Evolutionary conservation across 2,888 invertebrate species (phyloP).

Genomic region (Frankliniella intonsa): DNA sequence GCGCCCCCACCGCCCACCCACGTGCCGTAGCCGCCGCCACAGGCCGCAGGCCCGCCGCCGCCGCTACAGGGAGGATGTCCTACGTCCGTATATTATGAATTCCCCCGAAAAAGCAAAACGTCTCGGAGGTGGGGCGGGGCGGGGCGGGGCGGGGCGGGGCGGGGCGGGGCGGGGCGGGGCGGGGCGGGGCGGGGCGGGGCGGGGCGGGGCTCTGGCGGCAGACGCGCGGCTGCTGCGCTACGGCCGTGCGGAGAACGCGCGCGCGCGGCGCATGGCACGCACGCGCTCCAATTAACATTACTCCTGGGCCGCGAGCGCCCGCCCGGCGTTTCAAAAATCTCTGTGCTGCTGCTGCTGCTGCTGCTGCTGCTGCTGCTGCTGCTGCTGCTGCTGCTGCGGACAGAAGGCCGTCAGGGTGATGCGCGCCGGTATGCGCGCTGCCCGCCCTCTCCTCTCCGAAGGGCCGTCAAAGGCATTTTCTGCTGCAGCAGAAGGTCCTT

Average conservation of each 20-base stretch:
- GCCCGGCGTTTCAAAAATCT: constrained; percentile 7
- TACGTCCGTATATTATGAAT: background rate
- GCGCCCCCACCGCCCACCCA: background rate
- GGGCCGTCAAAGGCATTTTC: background rate
- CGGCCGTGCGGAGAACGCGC: no score
- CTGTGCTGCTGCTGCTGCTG: no score
- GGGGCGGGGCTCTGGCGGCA: background rate
- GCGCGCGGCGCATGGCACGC: background rate
- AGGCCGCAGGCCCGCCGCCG: background rate
- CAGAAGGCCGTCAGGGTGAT: background rate
- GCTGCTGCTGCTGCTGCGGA: background rate
- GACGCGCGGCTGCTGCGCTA: no score
- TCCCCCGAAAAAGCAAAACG: no score
- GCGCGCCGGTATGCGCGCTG: background rate
- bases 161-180: no score
- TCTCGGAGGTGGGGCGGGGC: background rate
- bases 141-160: no score
- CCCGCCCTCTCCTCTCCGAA: background rate
- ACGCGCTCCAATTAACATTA: constrained; percentile 19
- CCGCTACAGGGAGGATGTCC: background rate
- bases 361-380: no score
- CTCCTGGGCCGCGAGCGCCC: background rate
- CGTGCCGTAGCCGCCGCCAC: background rate
- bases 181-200: background rate
- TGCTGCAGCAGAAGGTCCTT: background rate